A percentile compares a stretch with the other conserved stretches of the same genome.
phyloP scores from a whole-genome alignment of 2,888 invertebrate species.

The Melikaiella ostensackeni region DNA sequence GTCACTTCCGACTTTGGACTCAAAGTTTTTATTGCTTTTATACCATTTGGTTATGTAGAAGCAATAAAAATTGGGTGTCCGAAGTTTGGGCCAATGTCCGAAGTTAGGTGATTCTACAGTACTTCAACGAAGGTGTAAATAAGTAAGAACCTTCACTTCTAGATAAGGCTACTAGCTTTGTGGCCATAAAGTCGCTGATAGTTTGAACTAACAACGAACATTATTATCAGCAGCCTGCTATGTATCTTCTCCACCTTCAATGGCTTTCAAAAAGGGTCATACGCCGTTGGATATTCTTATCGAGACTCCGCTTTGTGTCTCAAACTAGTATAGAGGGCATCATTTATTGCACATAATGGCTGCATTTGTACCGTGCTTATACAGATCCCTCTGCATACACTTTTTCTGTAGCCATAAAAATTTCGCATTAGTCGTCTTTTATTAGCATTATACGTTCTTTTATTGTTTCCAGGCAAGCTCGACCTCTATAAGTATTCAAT shows the following conservation, averaged over 20 bases:
- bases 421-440: background rate
- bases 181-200: background rate
- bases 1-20: no score
- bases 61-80: no score
- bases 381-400: background rate
- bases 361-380: background rate
- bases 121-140: background rate
- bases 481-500: background rate
- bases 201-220: background rate
- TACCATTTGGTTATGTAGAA: no score
- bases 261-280: conserved; percentile 19
- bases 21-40: no score
- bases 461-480: background rate
- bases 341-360: conserved; percentile 14
- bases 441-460: background rate
- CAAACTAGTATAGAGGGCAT: conserved; percentile 13
- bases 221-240: background rate
- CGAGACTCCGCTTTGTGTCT: conserved; percentile 20
- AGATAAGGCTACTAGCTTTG: background rate
- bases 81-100: no score
- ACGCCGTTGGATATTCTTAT: background rate
- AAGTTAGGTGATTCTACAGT: no score
- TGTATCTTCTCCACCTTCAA: background rate
- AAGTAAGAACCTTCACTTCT: background rate
- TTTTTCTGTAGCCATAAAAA: background rate